Evolutionary conservation across 2,797 vertebrate genomes (phyloP).

Genomic region (Enteromius unitaeniatus): DNA sequence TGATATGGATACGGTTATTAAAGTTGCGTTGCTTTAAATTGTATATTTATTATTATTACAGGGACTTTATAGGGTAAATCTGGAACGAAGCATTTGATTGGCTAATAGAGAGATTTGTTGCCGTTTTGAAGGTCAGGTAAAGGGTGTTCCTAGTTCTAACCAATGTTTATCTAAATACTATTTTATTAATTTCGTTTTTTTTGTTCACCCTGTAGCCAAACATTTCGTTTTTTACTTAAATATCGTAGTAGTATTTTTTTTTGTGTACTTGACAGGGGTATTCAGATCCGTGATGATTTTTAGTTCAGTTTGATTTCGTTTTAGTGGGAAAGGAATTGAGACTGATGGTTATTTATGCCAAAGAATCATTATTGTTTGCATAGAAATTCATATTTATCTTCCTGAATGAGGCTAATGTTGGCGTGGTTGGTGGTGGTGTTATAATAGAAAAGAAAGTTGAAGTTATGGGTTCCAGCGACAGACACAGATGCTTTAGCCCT

Average conservation of each 20-base stretch:
- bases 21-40: constrained; percentile 24
- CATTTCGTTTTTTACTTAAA: background rate
- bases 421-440: constrained; percentile 56
- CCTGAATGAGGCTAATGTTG: constrained; percentile 5
- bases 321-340: constrained; percentile 33
- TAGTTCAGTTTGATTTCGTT: constrained; percentile 41
- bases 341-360: constrained; percentile 74
- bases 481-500: constrained; percentile 52
- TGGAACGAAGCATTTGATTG: constrained; percentile 14
- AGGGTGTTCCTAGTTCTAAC: constrained; percentile 25
- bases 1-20: background rate
- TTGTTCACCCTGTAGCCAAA: background rate
- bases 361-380: constrained; percentile 76
- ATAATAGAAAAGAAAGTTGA: constrained; percentile 30
- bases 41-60: constrained; percentile 22
- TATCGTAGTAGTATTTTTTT: background rate
- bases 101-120: constrained; percentile 3
- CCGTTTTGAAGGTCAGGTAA: background rate
- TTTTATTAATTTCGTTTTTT: constrained; percentile 16
- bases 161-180: constrained; percentile 1
- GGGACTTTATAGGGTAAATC: constrained; percentile 4
- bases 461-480: constrained; percentile 20
- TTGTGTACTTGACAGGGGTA: constrained; percentile 18
- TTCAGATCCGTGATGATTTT: constrained; percentile 25
- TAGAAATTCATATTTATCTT: constrained; percentile 29